phyloP scores from a whole-genome alignment of 2,113 vertebrate genomes.

The Clarias gariepinus region DNA sequence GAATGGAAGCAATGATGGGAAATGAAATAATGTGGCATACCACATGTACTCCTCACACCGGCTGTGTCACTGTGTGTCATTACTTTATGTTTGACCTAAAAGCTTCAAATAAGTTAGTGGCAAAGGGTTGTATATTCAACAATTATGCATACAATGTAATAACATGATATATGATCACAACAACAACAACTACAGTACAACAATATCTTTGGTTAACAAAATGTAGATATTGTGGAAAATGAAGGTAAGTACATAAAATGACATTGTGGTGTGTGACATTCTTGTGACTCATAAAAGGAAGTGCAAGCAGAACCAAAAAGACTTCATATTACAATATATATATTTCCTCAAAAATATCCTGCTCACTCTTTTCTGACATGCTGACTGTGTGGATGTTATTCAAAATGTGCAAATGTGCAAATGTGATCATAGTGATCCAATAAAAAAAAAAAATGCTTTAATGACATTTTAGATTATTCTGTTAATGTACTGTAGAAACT shows the following conservation, averaged over 20 bases:
- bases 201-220: neutral
- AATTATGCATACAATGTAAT: neutral
- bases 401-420: neutral
- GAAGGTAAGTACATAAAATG: neutral
- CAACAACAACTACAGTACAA: neutral
- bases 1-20: constrained; percentile 13
- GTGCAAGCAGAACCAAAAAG: constrained; percentile 26
- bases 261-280: constrained; percentile 19
- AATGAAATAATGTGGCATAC: constrained; percentile 20
- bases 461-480: too few species aligned
- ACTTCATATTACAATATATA: constrained; percentile 2
- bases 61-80: constrained; percentile 13
- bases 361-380: neutral
- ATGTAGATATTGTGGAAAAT: constrained; percentile 19
- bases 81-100: constrained; percentile 16
- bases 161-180: neutral
- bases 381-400: neutral
- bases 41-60: constrained; percentile 7
- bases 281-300: constrained; percentile 41
- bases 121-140: neutral
- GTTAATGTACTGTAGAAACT: neutral
- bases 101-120: neutral
- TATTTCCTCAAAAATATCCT: constrained; percentile 14
- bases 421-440: neutral
- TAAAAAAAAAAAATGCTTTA: neutral